Conservation (phyloP, 1,140 invertebrate genomes). For the Diachasmimorpha longicaudata region DNA sequence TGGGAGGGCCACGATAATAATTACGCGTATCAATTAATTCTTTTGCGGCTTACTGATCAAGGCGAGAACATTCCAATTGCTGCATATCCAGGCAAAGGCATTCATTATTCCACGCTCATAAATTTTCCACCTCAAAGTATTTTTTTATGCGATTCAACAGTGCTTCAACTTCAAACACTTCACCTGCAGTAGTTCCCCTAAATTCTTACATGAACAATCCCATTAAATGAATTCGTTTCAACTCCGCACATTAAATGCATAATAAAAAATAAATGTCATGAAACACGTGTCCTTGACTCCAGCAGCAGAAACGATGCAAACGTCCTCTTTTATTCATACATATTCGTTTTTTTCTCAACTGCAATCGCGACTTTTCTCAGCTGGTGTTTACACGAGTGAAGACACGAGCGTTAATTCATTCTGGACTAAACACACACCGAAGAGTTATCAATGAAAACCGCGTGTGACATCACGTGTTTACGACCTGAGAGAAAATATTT, state of each 20-base stretch:
- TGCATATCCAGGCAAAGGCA: slow-evolving; percentile 1
- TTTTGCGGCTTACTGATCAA: background rate
- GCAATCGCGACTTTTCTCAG: background rate
- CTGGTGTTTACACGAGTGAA: background rate
- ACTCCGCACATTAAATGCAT: background rate
- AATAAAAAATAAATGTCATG: background rate
- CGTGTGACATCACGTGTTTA: slow-evolving; percentile 43
- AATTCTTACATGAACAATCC: no score
- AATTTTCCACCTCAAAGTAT: slow-evolving; percentile 3
- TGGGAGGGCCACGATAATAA: background rate
- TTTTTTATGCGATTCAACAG: background rate
- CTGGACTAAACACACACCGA: background rate
- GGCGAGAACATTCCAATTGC: background rate
- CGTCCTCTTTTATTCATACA: background rate
- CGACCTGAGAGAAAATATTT: slow-evolving; percentile 24
- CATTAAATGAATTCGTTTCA: background rate
- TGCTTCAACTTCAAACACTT: no score
- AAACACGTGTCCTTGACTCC: background rate
- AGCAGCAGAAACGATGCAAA: background rate
- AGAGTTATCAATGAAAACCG: slow-evolving; percentile 42
- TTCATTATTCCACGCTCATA: background rate
- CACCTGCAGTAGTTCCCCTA: background rate
- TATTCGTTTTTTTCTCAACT: background rate
- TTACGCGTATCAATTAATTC: slow-evolving; percentile 14
- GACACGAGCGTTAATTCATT: slow-evolving; percentile 4